A percentile compares a stretch with the other conserved stretches of the same genome.
phyloP scores from a whole-genome alignment of 2,888 invertebrate genomes.

The Aspidiotus rigidus region DNA sequence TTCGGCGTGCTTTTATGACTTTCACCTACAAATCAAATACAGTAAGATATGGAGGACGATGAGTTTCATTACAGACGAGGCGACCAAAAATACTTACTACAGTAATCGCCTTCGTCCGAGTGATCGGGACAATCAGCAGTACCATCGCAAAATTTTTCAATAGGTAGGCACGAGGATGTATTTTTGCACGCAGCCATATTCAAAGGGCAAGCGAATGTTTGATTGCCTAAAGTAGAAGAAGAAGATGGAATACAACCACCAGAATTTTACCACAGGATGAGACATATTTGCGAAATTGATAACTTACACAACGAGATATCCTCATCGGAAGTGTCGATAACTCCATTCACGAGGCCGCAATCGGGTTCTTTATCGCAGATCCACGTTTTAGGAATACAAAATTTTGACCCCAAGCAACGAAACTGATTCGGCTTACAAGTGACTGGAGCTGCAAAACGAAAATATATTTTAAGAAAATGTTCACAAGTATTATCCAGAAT shows the following conservation, averaged over 20 bases:
- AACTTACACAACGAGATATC: slow-evolving; percentile 53
- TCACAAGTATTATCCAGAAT: too few relatives aligned
- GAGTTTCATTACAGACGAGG: not conserved
- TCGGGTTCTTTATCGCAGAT: slow-evolving; percentile 68
- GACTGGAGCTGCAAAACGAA: not conserved
- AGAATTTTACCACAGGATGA: not conserved
- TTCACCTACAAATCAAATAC: slow-evolving; percentile 7
- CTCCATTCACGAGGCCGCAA: slow-evolving; percentile 53
- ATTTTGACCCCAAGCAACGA: slow-evolving; percentile 58
- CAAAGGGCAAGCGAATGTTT: slow-evolving; percentile 54
- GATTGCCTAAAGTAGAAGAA: slow-evolving; percentile 46
- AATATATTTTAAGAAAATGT: too few relatives aligned
- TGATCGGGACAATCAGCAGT: slow-evolving; percentile 56
- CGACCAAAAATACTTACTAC: slow-evolving; percentile 46
- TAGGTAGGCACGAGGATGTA: slow-evolving; percentile 52
- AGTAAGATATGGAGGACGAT: not conserved
- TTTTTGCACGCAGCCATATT: slow-evolving; percentile 60
- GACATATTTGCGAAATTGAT: not conserved
- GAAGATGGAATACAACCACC: not conserved
- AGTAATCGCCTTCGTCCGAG: slow-evolving; percentile 64
- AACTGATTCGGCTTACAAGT: slow-evolving; percentile 60
- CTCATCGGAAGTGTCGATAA: slow-evolving; percentile 58
- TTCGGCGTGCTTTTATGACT: slow-evolving; percentile 42
- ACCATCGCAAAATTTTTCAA: slow-evolving; percentile 59
- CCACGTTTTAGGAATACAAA: slow-evolving; percentile 67